Evolutionary conservation across 1,140 invertebrate species (phyloP), one percentile per base, ranked within the genome.

Genomic region (Zaprionus tsacasi): DNA sequence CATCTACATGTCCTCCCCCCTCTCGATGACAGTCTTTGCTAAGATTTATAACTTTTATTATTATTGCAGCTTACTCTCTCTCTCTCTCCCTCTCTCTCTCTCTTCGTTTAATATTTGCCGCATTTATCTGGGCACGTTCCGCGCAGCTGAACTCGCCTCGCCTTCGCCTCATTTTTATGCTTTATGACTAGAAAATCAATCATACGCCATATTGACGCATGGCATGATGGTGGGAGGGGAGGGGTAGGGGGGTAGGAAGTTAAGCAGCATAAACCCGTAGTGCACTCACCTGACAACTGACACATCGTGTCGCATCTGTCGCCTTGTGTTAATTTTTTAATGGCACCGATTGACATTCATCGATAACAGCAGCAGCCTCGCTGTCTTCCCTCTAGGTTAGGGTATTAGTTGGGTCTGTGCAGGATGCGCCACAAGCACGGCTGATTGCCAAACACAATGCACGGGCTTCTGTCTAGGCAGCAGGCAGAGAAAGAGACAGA

Each of bases 21-120:
- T 7, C 36, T 25, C 73, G 74, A 54, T 70, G 65, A 58, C 78
- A 81, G 81, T 58, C 85, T 71, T 71, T 80, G 78, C 70, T 66
- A 82, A 91, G 88, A 91, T 91, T 91, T 91, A 91, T 91, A 91
- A 91, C 88, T 82, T 89, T 91, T 91, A 91, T 91, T 91, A 91
- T 91, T 91, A 91, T 91, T 83, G 81, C 81, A 89, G 85, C 81
- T 88, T 85, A 89, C 88, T 88, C 78, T 70, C 70, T 21, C 1
- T 21, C 2, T 21, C 21, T 21, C 21, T 2, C 21, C 2, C 21
- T 21, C 21, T 21, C 21, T 2, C 21, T 21, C 21, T 21, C 21
- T 21, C 21, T 21, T 21, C 74, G 85, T 79, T 87, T 80, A 80
- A 80, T 80, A 80, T 74, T 78, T 70, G 78, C 57, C 58, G 76